Evolutionary conservation across 1,140 invertebrate genomes (phyloP).

Genomic region (Philopotamus ludificatus): DNA sequence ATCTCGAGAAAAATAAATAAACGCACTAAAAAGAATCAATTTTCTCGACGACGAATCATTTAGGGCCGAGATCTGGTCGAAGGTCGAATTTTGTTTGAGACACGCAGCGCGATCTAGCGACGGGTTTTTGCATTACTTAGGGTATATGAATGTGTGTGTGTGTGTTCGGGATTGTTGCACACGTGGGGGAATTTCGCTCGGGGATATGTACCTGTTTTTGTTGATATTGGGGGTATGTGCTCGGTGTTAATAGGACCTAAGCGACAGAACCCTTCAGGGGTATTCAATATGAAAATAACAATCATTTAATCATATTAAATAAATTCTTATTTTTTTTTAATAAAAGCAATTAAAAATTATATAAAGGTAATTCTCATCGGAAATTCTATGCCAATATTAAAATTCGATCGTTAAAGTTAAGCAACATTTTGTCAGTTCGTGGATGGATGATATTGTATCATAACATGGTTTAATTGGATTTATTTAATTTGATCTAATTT

Average conservation of each 20-base stretch:
- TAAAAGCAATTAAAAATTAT: no score
- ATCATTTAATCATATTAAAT: not conserved
- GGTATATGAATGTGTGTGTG: not conserved
- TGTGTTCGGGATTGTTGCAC: not conserved
- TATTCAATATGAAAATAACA: not conserved
- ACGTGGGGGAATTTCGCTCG: slow-evolving; percentile 10
- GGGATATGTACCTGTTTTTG: slow-evolving; percentile 8
- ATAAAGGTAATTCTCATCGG: not conserved
- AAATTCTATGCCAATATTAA: not conserved
- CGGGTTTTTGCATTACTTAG: not conserved
- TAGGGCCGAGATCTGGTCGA: not conserved
- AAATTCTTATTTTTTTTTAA: no score
- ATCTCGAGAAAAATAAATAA: not conserved
- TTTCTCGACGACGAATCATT: not conserved
- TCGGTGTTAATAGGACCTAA: not conserved
- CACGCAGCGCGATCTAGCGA: not conserved
- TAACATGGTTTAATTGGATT: no score
- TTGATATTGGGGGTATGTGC: not conserved
- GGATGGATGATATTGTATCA: no score
- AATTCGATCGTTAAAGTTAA: not conserved
- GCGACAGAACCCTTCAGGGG: not conserved
- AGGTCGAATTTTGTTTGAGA: not conserved
- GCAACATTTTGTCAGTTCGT: no score
- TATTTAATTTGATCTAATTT: no score
- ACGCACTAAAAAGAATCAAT: not conserved